Evolutionary conservation across 2,113 vertebrate species (phyloP).

Genomic region (Muntiacus muntjak): DNA sequence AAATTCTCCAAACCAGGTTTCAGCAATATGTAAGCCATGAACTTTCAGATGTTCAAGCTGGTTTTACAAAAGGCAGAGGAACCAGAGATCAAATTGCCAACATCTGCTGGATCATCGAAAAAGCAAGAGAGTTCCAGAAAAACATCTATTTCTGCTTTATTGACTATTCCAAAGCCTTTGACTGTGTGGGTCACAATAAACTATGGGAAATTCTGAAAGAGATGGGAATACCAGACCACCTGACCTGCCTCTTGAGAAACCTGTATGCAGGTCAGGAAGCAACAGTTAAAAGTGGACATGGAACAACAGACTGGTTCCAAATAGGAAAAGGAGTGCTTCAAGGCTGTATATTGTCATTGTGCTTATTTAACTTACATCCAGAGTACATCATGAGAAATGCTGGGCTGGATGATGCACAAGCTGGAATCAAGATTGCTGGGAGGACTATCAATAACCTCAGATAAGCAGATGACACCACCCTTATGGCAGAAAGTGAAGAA

Average conservation of each 20-base stretch:
- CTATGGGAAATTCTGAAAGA: neutral
- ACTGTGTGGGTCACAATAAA: neutral
- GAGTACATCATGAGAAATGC: neutral
- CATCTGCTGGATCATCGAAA: neutral
- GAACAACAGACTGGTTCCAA: neutral
- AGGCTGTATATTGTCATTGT: neutral
- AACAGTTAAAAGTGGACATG: neutral
- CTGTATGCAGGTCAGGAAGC: neutral
- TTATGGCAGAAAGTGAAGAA: too few relatives aligned
- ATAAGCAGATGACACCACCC: too few relatives aligned
- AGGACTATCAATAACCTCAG: neutral
- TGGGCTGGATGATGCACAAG: neutral
- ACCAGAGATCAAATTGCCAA: neutral
- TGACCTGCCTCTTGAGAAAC: neutral
- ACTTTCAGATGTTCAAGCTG: neutral
- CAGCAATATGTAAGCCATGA: neutral
- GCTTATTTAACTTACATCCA: too few relatives aligned
- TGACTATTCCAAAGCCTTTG: neutral
- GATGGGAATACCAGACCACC: neutral
- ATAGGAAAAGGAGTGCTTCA: fast-evolving
- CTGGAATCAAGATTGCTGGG: fast-evolving
- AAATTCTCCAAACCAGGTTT: neutral
- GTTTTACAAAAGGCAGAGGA: neutral
- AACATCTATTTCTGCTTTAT: neutral
- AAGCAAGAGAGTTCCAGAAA: neutral